Evolutionary conservation across 2,888 invertebrate genomes (phyloP).

Genomic region (Nomada ferruginata): DNA sequence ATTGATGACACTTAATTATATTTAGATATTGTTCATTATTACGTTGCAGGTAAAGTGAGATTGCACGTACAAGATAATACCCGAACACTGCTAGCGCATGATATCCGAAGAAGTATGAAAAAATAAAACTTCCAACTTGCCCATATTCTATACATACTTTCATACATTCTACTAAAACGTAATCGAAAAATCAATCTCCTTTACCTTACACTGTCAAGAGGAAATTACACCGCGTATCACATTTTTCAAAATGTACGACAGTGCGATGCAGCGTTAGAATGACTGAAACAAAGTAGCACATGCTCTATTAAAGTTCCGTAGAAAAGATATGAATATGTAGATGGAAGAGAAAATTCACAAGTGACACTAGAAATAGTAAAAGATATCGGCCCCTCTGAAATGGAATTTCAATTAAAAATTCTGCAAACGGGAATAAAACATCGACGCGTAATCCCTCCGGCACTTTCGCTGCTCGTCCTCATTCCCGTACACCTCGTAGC

Average conservation of each 20-base stretch:
- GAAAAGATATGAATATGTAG: neutral
- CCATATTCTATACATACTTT: too few species aligned
- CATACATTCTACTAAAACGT: too few species aligned
- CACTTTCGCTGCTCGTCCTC: neutral
- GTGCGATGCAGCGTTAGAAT: too few species aligned
- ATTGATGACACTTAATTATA: neutral
- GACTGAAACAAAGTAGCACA: neutral
- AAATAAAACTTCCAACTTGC: too few species aligned
- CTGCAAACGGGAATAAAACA: neutral
- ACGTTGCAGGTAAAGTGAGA: neutral
- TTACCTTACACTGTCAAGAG: too few species aligned
- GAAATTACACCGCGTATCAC: too few species aligned
- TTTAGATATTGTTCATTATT: neutral
- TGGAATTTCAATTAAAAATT: conserved; percentile 8
- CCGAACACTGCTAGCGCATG: too few species aligned
- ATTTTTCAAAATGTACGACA: too few species aligned
- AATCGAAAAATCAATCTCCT: too few species aligned
- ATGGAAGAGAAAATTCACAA: neutral
- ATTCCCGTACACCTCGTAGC: neutral
- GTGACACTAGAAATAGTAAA: neutral
- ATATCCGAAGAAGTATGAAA: too few species aligned
- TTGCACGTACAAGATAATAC: too few species aligned
- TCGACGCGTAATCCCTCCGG: neutral
- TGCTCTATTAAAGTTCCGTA: neutral
- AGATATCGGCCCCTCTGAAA: too few species aligned